A percentile compares a stretch with the other conserved stretches of the same genome.
These are phyloP conservation scores for Hippoglossus stenolepis DNA, from an alignment of 2,113 vertebrate genomes.

Conservation along the genomic window DNA sequence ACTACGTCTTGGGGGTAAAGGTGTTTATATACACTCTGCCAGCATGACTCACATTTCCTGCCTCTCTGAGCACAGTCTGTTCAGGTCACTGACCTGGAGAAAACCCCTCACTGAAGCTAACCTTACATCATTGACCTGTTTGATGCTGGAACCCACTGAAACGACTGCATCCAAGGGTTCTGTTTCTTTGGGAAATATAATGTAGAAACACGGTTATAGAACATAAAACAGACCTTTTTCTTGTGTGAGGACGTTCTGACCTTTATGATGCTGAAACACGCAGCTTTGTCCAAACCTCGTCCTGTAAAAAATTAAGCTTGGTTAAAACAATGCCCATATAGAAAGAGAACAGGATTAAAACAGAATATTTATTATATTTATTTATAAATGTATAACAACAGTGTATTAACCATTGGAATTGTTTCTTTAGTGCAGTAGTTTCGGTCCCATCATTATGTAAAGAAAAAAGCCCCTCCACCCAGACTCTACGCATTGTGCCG, in stretches of 20 bases:
- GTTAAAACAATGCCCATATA: background rate
- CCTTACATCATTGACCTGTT: slow-evolving; percentile 57
- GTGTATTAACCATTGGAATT: background rate
- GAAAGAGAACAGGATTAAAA: background rate
- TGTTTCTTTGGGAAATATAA: background rate
- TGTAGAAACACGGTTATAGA: background rate
- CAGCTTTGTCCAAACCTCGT: background rate
- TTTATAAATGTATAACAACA: background rate
- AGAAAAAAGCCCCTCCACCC: background rate
- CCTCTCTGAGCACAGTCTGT: slow-evolving; percentile 66
- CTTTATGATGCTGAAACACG: background rate
- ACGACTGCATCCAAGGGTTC: slow-evolving; percentile 22
- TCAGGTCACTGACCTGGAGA: slow-evolving; percentile 54
- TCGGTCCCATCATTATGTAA: background rate
- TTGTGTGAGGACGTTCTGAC: slow-evolving; percentile 14
- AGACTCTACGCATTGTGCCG: background rate
- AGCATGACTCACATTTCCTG: slow-evolving; percentile 72
- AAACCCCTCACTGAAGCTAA: slow-evolving; percentile 45
- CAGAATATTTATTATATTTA: background rate
- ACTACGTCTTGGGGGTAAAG: slow-evolving; percentile 60
- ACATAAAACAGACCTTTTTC: background rate
- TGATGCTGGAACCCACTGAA: slow-evolving; percentile 46
- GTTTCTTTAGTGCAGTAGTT: slow-evolving; percentile 10
- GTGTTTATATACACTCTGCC: slow-evolving; percentile 63
- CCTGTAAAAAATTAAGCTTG: too few species aligned